phyloP scores from a whole-genome alignment of 2,113 vertebrate species.

The Protobothrops mucrosquamatus region DNA sequence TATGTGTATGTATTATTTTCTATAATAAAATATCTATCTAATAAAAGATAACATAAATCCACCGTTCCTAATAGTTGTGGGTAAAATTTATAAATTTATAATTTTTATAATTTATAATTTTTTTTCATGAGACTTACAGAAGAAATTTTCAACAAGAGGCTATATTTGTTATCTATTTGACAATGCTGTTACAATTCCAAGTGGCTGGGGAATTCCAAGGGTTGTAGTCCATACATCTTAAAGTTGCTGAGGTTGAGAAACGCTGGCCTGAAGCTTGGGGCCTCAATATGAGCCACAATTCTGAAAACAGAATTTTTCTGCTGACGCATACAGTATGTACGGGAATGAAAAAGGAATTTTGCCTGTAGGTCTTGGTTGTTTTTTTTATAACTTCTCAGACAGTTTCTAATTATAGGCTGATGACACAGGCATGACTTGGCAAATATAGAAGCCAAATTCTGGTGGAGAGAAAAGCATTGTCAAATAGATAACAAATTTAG shows the following conservation, averaged over 20 bases:
- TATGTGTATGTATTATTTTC: neutral
- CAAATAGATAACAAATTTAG: neutral
- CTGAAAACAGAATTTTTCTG: neutral
- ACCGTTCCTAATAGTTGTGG: neutral
- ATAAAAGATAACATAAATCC: neutral
- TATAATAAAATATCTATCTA: neutral
- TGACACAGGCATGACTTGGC: neutral
- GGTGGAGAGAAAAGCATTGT: neutral
- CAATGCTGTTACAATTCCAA: neutral
- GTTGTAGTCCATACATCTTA: neutral
- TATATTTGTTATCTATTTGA: neutral
- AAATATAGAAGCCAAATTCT: neutral
- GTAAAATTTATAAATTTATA: neutral
- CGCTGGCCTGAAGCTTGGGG: neutral
- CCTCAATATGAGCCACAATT: neutral
- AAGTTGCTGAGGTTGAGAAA: neutral
- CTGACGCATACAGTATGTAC: neutral
- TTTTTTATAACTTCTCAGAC: neutral
- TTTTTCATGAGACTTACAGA: slow-evolving; percentile 16
- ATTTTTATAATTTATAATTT: slow-evolving; percentile 40
- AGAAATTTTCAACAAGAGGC: neutral
- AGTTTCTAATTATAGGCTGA: neutral
- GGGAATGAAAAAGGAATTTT: neutral
- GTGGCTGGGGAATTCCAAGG: neutral
- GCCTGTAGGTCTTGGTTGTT: neutral